phyloP scores from a whole-genome alignment of 2,888 invertebrate species.

The Galeopsomyia nigrocyanea region DNA sequence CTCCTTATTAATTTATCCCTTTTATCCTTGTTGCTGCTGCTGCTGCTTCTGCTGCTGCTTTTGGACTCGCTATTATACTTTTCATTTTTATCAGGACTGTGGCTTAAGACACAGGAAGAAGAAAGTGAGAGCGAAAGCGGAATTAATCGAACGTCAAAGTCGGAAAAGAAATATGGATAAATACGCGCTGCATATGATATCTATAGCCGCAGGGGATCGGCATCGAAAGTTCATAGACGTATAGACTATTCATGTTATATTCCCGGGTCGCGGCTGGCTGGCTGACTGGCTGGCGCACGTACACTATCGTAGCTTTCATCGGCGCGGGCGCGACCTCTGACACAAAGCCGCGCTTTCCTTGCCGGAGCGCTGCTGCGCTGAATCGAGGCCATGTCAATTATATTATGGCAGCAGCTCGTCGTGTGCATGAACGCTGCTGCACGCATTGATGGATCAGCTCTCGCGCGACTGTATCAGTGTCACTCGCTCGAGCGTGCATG shows the following conservation, averaged over 20 bases:
- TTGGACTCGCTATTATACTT: background rate
- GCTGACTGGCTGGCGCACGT: slow-evolving; percentile 12
- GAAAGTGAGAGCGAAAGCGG: background rate
- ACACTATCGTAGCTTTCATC: slow-evolving; percentile 25
- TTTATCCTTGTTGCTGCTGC: background rate
- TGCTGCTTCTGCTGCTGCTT: background rate
- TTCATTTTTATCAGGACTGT: too few relatives aligned
- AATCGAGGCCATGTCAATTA: too few relatives aligned
- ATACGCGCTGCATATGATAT: slow-evolving; percentile 26
- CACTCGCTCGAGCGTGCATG: background rate
- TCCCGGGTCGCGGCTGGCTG: slow-evolving; percentile 1
- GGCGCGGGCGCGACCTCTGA: background rate
- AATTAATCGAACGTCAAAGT: slow-evolving; percentile 8
- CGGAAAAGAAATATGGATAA: slow-evolving; percentile 44
- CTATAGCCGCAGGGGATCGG: slow-evolving; percentile 23
- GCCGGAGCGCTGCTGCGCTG: too few relatives aligned
- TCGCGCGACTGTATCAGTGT: too few relatives aligned
- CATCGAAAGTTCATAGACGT: slow-evolving; percentile 12
- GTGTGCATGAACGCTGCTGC: slow-evolving; percentile 43
- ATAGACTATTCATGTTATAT: slow-evolving; percentile 26
- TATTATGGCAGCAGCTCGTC: background rate
- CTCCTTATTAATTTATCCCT: slow-evolving; percentile 3
- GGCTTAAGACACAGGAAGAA: background rate
- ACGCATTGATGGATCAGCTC: too few relatives aligned
- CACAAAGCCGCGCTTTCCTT: too few relatives aligned